Evolutionary conservation across 1,140 invertebrate genomes (phyloP).

Genomic region (Steinernema feltiae): DNA sequence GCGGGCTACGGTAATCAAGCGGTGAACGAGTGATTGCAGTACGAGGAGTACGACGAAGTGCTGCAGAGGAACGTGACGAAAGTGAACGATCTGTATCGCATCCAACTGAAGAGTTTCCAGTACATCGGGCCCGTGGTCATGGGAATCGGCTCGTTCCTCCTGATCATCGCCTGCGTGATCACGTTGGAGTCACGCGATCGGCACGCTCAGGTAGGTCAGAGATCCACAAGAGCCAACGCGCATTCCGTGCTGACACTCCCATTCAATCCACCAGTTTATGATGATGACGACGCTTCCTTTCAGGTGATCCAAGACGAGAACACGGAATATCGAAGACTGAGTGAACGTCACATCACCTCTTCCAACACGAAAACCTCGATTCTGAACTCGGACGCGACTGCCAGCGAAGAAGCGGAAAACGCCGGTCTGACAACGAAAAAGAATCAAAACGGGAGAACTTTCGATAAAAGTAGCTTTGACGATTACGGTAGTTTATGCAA

Average conservation of each 20-base stretch:
- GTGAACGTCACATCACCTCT: background rate
- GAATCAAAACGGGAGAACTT: background rate
- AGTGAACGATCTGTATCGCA: conserved; percentile 17
- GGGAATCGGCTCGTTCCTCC: conserved; percentile 49
- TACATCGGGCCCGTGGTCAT: conserved; percentile 56
- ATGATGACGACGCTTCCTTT: background rate
- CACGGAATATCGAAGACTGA: background rate
- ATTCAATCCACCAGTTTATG: too few species aligned
- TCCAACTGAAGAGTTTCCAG: conserved; percentile 50
- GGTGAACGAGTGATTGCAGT: conserved; percentile 3
- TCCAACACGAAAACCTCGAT: background rate
- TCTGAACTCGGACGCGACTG: background rate
- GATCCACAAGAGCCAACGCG: too few species aligned
- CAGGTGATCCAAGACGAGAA: conserved; percentile 12
- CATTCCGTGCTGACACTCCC: too few species aligned
- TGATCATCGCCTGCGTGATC: conserved; percentile 56
- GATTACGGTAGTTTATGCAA: too few species aligned
- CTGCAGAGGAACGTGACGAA: conserved; percentile 18
- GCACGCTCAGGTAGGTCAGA: conserved; percentile 49
- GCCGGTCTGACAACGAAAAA: background rate
- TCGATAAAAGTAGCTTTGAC: background rate
- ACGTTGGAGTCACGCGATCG: conserved; percentile 52
- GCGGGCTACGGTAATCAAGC: background rate
- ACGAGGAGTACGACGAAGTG: conserved; percentile 22
- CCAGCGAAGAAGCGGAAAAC: background rate